Evolutionary conservation across 2,888 invertebrate species (phyloP), one percentile per base, ranked within the genome.

Genomic region (Drosophila mulleri): DNA sequence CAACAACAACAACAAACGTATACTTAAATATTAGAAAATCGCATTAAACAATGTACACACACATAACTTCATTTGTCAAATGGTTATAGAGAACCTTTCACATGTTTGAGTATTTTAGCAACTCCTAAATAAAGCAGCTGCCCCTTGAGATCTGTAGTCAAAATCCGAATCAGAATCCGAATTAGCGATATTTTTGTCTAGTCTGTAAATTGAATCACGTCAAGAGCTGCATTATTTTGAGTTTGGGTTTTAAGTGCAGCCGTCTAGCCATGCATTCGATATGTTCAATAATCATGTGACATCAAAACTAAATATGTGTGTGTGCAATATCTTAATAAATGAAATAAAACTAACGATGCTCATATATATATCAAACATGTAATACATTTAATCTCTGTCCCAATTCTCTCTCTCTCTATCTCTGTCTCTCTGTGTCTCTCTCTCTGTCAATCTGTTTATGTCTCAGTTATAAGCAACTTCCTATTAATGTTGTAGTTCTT

Each of bases 401-500:
- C 60, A 50, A 62, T 67, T 65, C 47, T 77, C 41, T 69, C 64
- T 64, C 39, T 71, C 58, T 53, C 67, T 63, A 26, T 72, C 41
- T 76, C 26, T 26, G 41, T 68, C 45, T 73, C 41, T 64, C 53
- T 35, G 67, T 63, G 35, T 72, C 41, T 76, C 54, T 73, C 42
- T 77, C 64, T 67, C 44, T 67, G 42, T 77, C 56, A 68, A 26
- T 60, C 45, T 70, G 23, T 75, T 18, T 45, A 26, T 26, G 26
- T 65, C 59, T 76, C 76, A 72, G 68, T 80, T 76, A 76, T 69
- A 78, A 74, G 78, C 57, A 67, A 72, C 69, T 65, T 53, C 75
- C 75, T 50, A 72, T 84, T 65, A 71, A 72, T 89, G 88, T 89
- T 87, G 88, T 89, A 89, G 88, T 71, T 72, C 67, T 89, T 89